These are phyloP conservation scores for Sebastes oblongus DNA, from an alignment of 2,797 vertebrate genomes.

Conservation along the genomic window DNA sequence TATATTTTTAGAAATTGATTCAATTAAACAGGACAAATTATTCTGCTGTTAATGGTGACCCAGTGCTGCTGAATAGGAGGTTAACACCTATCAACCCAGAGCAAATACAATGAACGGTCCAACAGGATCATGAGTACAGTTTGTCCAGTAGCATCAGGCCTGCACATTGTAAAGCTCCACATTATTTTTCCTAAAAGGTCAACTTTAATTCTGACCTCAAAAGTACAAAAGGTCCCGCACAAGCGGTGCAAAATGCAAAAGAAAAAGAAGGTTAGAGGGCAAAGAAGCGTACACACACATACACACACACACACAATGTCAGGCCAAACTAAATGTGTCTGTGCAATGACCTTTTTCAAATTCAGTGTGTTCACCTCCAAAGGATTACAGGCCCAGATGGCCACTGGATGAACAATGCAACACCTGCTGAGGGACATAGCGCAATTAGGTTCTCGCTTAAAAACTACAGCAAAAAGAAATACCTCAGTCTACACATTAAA, in stretches of 20 bases:
- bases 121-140: conserved; percentile 14
- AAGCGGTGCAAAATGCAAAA: conserved; percentile 62
- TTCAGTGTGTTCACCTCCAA: conserved; percentile 78
- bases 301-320: conserved; percentile 13
- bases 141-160: conserved; percentile 28
- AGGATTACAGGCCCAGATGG: conserved; percentile 85
- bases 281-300: conserved; percentile 14
- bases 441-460: conserved; percentile 58
- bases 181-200: conserved; percentile 60
- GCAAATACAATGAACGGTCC: background rate
- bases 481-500: conserved; percentile 21
- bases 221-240: conserved; percentile 57
- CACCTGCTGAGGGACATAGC: conserved; percentile 77
- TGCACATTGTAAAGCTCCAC: conserved; percentile 25
- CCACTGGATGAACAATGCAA: conserved; percentile 80
- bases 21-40: background rate
- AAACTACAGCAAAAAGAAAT: conserved; percentile 42
- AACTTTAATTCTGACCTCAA: conserved; percentile 60
- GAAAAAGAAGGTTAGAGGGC: conserved; percentile 63
- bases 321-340: conserved; percentile 63
- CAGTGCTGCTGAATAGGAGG: background rate
- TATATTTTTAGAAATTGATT: background rate
- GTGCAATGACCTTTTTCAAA: conserved; percentile 80
- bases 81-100: background rate
- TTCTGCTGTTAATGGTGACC: background rate